Conservation (phyloP, 2,113 vertebrate species). For the Upupa epops region DNA sequence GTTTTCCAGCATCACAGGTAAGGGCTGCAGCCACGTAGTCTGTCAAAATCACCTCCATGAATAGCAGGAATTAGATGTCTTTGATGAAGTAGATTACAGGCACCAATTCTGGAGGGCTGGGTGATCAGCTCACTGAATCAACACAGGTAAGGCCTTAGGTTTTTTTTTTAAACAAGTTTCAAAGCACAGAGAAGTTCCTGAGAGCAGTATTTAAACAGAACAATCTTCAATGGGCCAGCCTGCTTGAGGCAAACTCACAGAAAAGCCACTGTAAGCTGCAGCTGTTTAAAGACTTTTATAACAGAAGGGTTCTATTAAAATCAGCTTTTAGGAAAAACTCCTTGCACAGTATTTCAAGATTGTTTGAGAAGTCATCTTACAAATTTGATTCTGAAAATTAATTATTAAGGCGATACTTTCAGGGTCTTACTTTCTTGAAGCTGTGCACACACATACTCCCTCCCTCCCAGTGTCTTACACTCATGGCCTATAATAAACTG, state of each 20-base stretch:
- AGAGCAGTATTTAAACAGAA: background rate
- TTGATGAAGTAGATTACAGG: background rate
- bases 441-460: background rate
- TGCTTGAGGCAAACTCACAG: background rate
- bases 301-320: background rate
- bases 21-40: background rate
- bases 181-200: background rate
- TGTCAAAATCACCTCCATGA: background rate
- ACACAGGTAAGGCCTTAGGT: background rate
- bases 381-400: background rate
- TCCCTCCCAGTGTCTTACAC: background rate
- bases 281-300: background rate
- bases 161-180: background rate
- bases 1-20: background rate
- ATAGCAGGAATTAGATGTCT: background rate
- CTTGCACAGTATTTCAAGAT: background rate
- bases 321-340: background rate
- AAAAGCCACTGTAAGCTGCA: background rate
- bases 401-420: background rate
- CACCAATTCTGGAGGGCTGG: background rate
- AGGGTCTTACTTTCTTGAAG: background rate
- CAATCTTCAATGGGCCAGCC: background rate
- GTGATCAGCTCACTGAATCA: background rate
- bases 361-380: background rate
- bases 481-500: accelerated